phyloP scores from a whole-genome alignment of 2,888 invertebrate species.

The Creontiades dilutus region DNA sequence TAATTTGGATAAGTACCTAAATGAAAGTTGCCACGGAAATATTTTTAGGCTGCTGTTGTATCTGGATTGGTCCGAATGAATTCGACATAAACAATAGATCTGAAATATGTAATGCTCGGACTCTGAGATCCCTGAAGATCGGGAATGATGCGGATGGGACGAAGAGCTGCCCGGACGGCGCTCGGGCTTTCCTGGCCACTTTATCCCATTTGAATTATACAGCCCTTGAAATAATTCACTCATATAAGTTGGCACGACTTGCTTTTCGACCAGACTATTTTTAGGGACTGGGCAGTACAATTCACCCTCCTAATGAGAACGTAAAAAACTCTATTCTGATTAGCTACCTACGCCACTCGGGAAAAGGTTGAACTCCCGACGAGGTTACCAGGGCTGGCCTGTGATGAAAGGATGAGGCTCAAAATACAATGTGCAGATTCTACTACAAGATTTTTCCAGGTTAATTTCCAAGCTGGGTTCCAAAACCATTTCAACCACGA shows the following conservation, averaged over 20 bases:
- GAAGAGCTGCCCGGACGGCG: conserved; percentile 1
- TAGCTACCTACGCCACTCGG: background rate
- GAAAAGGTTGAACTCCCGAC: background rate
- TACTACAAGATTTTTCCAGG: no score
- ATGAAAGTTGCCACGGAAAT: no score
- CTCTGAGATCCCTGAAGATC: background rate
- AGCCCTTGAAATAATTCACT: conserved; percentile 62
- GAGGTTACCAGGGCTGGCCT: no score
- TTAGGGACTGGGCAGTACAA: conserved; percentile 47
- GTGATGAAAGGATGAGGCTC: no score
- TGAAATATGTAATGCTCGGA: background rate
- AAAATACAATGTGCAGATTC: no score
- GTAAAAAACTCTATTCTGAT: conserved; percentile 9
- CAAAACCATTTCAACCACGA: no score
- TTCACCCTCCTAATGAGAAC: conserved; percentile 58
- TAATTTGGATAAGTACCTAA: no score
- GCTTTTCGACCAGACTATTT: conserved; percentile 29
- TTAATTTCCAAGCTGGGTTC: no score
- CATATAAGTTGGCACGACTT: conserved; percentile 58
- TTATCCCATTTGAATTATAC: conserved; percentile 45
- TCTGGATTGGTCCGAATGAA: no score
- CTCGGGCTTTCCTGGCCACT: conserved; percentile 3
- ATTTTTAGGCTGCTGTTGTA: no score
- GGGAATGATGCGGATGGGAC: background rate
- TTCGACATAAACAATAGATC: no score